phyloP scores from a whole-genome alignment of 2,113 vertebrate genomes.

The Formicarius rufipectus region DNA sequence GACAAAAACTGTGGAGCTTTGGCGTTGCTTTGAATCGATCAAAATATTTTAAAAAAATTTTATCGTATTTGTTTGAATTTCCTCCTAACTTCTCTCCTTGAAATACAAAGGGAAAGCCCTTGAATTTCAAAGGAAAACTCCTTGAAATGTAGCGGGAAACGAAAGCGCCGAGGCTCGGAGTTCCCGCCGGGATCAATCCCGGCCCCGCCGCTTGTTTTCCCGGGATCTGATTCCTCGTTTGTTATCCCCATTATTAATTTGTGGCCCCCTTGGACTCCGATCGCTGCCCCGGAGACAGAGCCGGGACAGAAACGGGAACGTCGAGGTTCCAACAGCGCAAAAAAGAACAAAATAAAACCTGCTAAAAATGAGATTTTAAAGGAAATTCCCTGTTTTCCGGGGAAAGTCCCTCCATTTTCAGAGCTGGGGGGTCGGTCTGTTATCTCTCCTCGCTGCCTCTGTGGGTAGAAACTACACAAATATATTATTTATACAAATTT shows the following conservation, averaged over 20 bases:
- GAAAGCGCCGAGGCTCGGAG: not conserved
- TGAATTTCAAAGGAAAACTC: not conserved
- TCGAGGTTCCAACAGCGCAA: accelerated
- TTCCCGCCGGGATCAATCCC: not conserved
- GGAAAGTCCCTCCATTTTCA: not conserved
- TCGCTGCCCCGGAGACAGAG: not conserved
- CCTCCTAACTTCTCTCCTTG: not conserved
- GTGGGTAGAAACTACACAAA: accelerated
- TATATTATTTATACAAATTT: accelerated
- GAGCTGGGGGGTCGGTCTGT: not conserved
- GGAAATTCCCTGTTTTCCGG: not conserved
- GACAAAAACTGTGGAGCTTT: not conserved
- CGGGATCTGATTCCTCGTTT: accelerated
- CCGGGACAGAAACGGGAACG: accelerated
- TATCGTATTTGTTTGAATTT: not conserved
- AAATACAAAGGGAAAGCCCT: not conserved
- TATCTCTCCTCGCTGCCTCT: not conserved
- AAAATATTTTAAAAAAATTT: too few relatives aligned
- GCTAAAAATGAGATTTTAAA: not conserved
- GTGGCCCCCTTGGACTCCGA: not conserved
- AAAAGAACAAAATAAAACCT: not conserved
- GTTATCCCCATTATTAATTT: accelerated
- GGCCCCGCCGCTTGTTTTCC: accelerated
- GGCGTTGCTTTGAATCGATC: accelerated
- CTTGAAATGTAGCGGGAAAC: not conserved